These are phyloP conservation scores for Maniola hyperantus DNA, from an alignment of 2,888 invertebrate species.

Conservation along the genomic window DNA sequence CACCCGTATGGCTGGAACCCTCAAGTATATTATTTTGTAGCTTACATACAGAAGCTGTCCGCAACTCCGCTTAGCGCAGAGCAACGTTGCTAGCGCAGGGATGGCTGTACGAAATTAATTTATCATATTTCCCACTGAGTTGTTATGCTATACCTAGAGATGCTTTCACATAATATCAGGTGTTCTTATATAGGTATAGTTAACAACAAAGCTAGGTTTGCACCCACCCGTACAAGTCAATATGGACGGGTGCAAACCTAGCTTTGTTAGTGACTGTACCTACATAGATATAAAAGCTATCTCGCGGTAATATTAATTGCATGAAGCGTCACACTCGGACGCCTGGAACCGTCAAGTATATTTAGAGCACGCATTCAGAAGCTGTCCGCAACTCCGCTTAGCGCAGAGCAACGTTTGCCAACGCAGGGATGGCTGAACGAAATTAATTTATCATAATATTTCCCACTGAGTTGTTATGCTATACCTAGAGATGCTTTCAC, in stretches of 20 bases:
- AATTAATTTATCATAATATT: too few species aligned
- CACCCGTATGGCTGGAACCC: too few species aligned
- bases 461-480: not conserved
- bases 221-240: too few species aligned
- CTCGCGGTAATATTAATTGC: not conserved
- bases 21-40: conserved; percentile 3
- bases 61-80: too few species aligned
- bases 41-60: conserved; percentile 18
- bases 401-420: conserved; percentile 9
- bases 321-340: not conserved
- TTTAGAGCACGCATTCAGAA: conserved; percentile 18
- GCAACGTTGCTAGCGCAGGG: not conserved
- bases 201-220: too few species aligned
- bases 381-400: too few species aligned
- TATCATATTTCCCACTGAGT: conserved; percentile 10
- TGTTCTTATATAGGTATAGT: not conserved
- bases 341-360: conserved; percentile 7
- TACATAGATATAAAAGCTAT: too few species aligned
- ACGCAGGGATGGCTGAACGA: not conserved
- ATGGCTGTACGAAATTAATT: conserved; percentile 22
- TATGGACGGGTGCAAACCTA: too few species aligned
- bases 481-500: too few species aligned
- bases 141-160: not conserved
- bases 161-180: not conserved
- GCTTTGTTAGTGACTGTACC: too few species aligned